Percentiles rank a stretch among this genome's conserved stretches.
Conservation (phyloP, 2,113 vertebrate genomes). For the Pseudorasbora parva region DNA sequence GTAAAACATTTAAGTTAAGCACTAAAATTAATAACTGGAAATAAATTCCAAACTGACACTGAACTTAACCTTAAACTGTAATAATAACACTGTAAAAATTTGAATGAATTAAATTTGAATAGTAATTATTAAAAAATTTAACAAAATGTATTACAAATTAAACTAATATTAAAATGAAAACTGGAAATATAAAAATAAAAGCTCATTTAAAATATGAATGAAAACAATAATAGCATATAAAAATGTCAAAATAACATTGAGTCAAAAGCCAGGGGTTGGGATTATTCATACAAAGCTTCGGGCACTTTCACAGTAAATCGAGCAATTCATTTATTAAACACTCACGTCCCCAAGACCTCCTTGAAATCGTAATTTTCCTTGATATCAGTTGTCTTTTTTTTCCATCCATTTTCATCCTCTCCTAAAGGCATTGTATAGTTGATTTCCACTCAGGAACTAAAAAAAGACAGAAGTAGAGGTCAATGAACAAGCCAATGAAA, state of each 20-base stretch:
- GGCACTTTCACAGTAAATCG: background rate
- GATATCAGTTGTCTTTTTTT: constrained; percentile 83
- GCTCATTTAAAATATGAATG: background rate
- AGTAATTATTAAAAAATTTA: background rate
- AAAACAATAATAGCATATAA: background rate
- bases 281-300: background rate
- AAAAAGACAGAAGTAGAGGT: constrained; percentile 43
- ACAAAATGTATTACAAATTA: background rate
- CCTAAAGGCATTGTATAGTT: constrained; percentile 79
- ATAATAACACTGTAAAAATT: too few species aligned
- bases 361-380: constrained; percentile 84
- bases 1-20: too few species aligned
- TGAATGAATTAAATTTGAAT: too few species aligned
- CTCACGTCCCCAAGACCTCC: constrained; percentile 83
- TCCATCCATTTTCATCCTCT: constrained; percentile 80
- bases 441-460: constrained; percentile 68
- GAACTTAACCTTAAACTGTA: background rate
- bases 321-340: constrained; percentile 49
- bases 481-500: constrained; percentile 7
- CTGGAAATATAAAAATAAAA: background rate
- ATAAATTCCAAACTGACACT: background rate
- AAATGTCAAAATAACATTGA: background rate
- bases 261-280: background rate
- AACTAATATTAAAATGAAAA: background rate
- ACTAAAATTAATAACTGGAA: background rate